Evolutionary conservation across 2,888 invertebrate species (phyloP).

Genomic region (Syrista parreyssii): DNA sequence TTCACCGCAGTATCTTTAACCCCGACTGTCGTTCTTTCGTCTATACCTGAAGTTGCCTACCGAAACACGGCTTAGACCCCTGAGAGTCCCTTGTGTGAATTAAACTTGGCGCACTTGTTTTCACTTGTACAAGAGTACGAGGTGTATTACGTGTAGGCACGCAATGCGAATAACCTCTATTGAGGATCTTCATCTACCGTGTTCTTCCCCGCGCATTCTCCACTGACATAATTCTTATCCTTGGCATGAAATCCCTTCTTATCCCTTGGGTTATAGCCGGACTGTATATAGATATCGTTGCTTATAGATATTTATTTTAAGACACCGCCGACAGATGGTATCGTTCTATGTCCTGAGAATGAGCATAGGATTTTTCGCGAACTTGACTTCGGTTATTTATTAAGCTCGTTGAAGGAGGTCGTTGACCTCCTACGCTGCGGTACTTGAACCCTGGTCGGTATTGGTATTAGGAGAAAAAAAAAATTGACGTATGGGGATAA

Average conservation of each 20-base stretch:
- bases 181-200: not conserved
- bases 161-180: not conserved
- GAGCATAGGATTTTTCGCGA: not conserved
- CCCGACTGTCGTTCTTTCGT: not conserved
- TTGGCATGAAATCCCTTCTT: not conserved
- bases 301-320: not conserved
- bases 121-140: not conserved
- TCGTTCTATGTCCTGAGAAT: not conserved
- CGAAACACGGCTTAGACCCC: not conserved
- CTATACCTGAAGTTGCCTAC: not conserved
- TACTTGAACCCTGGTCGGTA: not conserved
- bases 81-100: not conserved
- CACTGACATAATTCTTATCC: not conserved
- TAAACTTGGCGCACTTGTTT: not conserved
- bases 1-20: not conserved
- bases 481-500: not conserved
- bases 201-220: not conserved
- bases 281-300: not conserved
- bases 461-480: not conserved
- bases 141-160: not conserved
- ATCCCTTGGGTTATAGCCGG: not conserved
- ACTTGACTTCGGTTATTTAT: not conserved
- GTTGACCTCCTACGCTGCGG: not conserved
- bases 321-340: not conserved
- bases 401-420: not conserved